Conservation (phyloP, 2,113 vertebrate genomes). For the Microcebus lehilahytsara region DNA sequence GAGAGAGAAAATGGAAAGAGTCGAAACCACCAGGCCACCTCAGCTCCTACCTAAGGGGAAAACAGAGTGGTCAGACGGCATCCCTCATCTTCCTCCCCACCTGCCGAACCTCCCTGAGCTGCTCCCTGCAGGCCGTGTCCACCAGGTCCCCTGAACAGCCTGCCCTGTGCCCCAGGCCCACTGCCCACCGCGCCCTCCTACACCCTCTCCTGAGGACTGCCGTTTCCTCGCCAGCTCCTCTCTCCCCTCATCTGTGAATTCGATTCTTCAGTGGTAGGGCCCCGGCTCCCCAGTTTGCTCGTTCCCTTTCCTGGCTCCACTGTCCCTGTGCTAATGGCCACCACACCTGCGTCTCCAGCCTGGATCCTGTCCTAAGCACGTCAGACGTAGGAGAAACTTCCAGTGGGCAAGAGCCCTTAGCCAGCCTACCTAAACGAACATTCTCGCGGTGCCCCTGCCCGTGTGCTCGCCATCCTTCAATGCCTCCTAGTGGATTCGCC, state of each 20-base stretch:
- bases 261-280: rapidly evolving
- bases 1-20: background rate
- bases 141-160: background rate
- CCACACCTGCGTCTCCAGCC: background rate
- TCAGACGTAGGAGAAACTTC: background rate
- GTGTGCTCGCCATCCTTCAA: background rate
- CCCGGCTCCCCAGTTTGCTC: background rate
- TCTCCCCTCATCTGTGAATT: background rate
- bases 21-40: background rate
- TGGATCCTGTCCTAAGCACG: background rate
- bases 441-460: rapidly evolving
- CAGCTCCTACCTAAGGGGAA: background rate
- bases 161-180: background rate
- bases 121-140: background rate
- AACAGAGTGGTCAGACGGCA: background rate
- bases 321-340: rapidly evolving
- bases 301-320: background rate
- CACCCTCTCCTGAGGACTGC: background rate
- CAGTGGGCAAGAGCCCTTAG: background rate
- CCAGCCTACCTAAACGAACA: background rate
- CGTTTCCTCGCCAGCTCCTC: background rate
- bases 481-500: background rate
- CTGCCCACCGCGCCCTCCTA: too few species aligned
- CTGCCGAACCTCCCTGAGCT: background rate
- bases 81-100: too few species aligned